Percentiles rank a stretch among this genome's conserved stretches.
phyloP scores from a whole-genome alignment of 2,888 invertebrate genomes.

The Tachina grossa region DNA sequence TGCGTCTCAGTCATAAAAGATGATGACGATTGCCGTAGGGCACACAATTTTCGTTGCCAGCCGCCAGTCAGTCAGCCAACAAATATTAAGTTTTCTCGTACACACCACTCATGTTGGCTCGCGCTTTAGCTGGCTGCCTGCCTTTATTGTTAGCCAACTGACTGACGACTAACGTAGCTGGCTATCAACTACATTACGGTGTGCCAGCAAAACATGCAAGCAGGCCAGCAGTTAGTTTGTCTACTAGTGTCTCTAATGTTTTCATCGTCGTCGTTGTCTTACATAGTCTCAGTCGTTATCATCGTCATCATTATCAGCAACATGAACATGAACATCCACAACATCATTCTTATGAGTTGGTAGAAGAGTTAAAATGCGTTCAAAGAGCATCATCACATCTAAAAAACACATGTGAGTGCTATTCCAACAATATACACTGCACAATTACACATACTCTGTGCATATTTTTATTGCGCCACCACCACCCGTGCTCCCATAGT shows the following conservation, averaged over 20 bases:
- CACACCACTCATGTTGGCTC: conserved; percentile 73
- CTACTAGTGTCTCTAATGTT: conserved; percentile 69
- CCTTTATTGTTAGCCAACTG: conserved; percentile 81
- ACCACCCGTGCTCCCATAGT: conserved; percentile 37
- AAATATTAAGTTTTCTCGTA: conserved; percentile 70
- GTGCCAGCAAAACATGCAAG: conserved; percentile 72
- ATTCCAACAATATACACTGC: conserved; percentile 4
- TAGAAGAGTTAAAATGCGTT: conserved; percentile 70
- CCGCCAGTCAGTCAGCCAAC: conserved; percentile 73
- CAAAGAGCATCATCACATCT: conserved; percentile 59
- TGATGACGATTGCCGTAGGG: conserved; percentile 76
- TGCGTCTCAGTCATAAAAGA: conserved; percentile 75
- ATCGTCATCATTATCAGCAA: conserved; percentile 41
- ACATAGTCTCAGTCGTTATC: conserved; percentile 60
- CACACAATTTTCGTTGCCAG: conserved; percentile 77
- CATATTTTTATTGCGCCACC: conserved; percentile 21
- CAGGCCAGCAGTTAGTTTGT: conserved; percentile 71
- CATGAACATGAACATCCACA: conserved; percentile 45
- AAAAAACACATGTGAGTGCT: conserved; percentile 41
- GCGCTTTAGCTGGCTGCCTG: conserved; percentile 73
- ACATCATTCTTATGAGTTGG: conserved; percentile 57
- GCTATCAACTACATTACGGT: conserved; percentile 77
- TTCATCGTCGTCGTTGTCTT: conserved; percentile 70
- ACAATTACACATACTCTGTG: conserved; percentile 17
- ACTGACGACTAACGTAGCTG: conserved; percentile 79